Evolutionary conservation across 37 sponge, comb jelly and placozoan species (phyloP), one percentile per base, ranked within the genome.

Genomic region (Petrosia ficiformis): DNA sequence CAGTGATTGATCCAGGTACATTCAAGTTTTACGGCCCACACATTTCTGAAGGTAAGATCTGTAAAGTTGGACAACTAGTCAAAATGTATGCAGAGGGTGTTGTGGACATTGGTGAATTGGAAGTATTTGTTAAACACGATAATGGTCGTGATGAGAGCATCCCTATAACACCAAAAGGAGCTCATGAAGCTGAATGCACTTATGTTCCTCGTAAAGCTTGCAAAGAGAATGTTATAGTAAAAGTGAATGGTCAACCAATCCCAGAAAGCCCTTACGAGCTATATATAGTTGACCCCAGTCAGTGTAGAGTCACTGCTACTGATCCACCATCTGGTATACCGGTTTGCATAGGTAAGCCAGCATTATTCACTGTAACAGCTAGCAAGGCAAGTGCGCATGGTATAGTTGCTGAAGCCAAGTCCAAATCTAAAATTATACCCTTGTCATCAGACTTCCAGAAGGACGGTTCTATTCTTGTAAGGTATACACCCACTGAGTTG

Each of bases 211-310:
- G 54, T 1, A 29, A 73, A 6, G 48, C 80, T 3, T 89, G 88
- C 0, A 44, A 32, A 28, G 88, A 93, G 16, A 69, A 71, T 14
- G 75, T 93, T 2, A 57, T 77, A 41, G 89, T 85, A 44, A 80
- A 77, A 44, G 74, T 88, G 6, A 85, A 73, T 30, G 89, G 82
- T 3, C 54, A 60, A 26, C 58, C 69, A 25, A 40, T 88, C 1
- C 93, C 85, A 10, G 85, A 84, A 11, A 93, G 93, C 33, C 93
- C 93, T 5, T 93, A 84, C 57, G 52, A 74, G 36, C 75, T 88
- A 2, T 76, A 70, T 25, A 85, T 88, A 4, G 81, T 93, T 29
- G 93, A 93, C 66, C 89, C 93, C 34, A 77, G 40, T 52, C 85
- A 85, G 63, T 85, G 85, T 60, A 84, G 86, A 70, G 85, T 93